Conservation (phyloP, 2,888 invertebrate genomes). For the Gryllus longicercus region DNA sequence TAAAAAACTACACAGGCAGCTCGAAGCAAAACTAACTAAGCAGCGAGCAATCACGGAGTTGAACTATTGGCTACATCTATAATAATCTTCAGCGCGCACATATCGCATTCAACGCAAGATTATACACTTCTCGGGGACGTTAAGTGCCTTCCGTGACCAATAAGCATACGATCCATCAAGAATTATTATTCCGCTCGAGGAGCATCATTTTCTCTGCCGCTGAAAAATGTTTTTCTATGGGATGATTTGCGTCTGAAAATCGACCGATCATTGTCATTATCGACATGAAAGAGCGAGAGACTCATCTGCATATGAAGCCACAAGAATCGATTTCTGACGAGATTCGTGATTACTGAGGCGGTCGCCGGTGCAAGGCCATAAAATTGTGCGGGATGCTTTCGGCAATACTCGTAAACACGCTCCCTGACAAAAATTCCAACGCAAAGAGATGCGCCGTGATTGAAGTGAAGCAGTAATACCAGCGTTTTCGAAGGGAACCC, state of each 20-base stretch:
- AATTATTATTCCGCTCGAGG: conserved; percentile 23
- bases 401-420: conserved; percentile 11
- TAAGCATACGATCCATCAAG: conserved; percentile 30
- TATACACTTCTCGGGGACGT: conserved; percentile 3
- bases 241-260: conserved; percentile 11
- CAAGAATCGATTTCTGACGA: conserved; percentile 20
- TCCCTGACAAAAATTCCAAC: background rate
- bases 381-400: background rate
- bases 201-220: conserved; percentile 1
- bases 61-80: conserved; percentile 1
- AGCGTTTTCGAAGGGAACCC: background rate
- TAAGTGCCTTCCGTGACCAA: conserved; percentile 26
- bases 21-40: conserved; percentile 2
- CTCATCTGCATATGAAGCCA: conserved; percentile 32
- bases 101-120: conserved; percentile 24
- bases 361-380: background rate
- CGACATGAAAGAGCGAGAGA: conserved; percentile 25
- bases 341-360: conserved; percentile 3
- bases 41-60: background rate
- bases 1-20: background rate
- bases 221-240: conserved; percentile 24
- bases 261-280: conserved; percentile 32
- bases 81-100: conserved; percentile 25
- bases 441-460: background rate
- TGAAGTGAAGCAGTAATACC: background rate